Evolutionary conservation across 1,140 invertebrate species (phyloP).

Genomic region (Delia radicum): DNA sequence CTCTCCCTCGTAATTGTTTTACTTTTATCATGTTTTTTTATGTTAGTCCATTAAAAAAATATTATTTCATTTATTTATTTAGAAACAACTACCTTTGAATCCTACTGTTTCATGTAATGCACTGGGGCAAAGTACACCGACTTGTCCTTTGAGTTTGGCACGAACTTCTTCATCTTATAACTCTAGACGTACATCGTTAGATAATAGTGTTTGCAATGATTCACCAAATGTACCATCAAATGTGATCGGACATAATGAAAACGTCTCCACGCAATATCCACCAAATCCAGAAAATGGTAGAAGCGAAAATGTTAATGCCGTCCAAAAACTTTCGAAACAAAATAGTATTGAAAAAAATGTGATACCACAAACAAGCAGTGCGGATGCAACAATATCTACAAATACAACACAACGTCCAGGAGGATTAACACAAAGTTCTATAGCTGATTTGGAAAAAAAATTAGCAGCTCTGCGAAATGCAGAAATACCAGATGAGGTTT

Average conservation of each 20-base stretch:
- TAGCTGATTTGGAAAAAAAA: constrained; percentile 52
- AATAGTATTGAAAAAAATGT: constrained; percentile 43
- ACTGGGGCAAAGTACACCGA: constrained; percentile 46
- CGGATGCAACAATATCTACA: neutral
- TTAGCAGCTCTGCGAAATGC: constrained; percentile 47
- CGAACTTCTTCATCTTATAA: constrained; percentile 52
- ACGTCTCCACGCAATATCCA: neutral
- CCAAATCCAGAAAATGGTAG: neutral
- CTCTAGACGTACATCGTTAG: constrained; percentile 50
- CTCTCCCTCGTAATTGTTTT: too few relatives aligned
- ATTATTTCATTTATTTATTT: neutral
- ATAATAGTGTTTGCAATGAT: constrained; percentile 48
- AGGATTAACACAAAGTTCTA: constrained; percentile 43
- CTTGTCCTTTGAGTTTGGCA: constrained; percentile 41
- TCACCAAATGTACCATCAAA: constrained; percentile 40
- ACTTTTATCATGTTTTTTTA: too few relatives aligned
- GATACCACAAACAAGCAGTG: neutral
- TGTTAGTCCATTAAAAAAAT: too few relatives aligned
- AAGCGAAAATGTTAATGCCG: neutral
- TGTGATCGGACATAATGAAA: constrained; percentile 34
- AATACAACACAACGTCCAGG: neutral
- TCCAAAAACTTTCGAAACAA: constrained; percentile 40
- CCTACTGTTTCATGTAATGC: constrained; percentile 19
- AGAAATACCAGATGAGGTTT: constrained; percentile 32
- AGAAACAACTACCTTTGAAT: constrained; percentile 34